These are phyloP conservation scores for Peromyscus californicus DNA, from an alignment of 2,113 vertebrate species.

Conservation along the genomic window DNA sequence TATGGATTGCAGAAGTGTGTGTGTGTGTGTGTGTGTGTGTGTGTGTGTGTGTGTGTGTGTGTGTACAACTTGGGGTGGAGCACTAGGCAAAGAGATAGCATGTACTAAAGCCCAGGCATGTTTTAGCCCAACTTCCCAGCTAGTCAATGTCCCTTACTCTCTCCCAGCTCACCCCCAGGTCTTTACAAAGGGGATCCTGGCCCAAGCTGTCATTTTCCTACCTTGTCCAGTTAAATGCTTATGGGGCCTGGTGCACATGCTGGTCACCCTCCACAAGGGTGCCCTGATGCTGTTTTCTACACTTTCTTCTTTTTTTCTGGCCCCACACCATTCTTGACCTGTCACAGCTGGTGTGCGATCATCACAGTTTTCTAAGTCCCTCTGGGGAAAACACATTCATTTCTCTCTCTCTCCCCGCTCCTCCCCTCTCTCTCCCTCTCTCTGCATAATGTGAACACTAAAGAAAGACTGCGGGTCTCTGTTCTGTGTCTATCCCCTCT, in stretches of 20 bases:
- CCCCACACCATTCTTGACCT: neutral
- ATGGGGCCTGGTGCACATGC: neutral
- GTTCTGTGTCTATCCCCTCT: neutral
- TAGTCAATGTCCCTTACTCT: neutral
- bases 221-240: neutral
- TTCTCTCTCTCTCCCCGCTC: rapidly evolving
- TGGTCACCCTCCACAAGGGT: neutral
- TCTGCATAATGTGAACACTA: neutral
- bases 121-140: too few species aligned
- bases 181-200: neutral
- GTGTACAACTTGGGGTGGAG: neutral
- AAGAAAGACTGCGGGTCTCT: neutral
- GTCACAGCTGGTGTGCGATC: neutral
- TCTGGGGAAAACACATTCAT: neutral
- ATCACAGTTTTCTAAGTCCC: neutral
- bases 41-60: neutral
- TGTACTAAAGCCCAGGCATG: neutral
- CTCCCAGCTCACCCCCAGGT: neutral
- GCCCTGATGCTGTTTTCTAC: neutral
- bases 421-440: too few species aligned
- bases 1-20: neutral
- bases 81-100: neutral
- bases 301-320: neutral
- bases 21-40: neutral
- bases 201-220: neutral